Evolutionary conservation across 2,888 invertebrate genomes (phyloP), one percentile per base, ranked within the genome.

Genomic region (Protodeltote pygarga): DNA sequence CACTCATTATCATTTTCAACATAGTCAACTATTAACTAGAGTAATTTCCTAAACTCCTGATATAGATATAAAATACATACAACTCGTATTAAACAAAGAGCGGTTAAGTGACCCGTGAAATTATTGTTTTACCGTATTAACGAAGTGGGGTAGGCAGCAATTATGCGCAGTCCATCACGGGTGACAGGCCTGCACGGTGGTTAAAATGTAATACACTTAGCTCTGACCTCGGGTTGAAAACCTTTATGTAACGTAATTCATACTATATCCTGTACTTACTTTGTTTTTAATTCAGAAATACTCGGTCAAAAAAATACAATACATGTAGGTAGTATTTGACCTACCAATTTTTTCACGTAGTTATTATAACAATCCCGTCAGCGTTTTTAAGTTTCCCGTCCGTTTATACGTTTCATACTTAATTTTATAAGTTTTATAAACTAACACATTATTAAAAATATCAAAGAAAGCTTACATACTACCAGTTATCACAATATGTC

Each of bases 151-250:
- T 39, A 60, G 47, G 55, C 41, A 38, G 45, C 55, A 67, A 67
- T 67, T 67, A 67, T 3, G 34, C 19, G 64, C 41, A 66, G 55
- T 67, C 45, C 53, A 70, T 70, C 67, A 70, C 28, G 25, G 52
- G 21, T 50, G 58, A 53, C 59, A 48, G 67, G 27, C 20, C 11
- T n/a, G 5, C 34, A 13, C 39, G 39, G 51, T 52, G 33, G 50
- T 66, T 67, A 67, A 53, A 51, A 38, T 8, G 59, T 67, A 70
- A 67, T 67, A 60, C 64, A 70, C 57, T 66, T 60, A 57, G 42
- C 11, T 15, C 21, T 45, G 54, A 61, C 55, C 55, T 66, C 63
- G 24, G 38, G 25, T n/a, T 10, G 20, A 20, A n/a, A 19, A 40
- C 17, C 16, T 27, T 42, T 33, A 17, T 44, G 44, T 44, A 42